These are phyloP conservation scores for Pheucticus melanocephalus DNA, from an alignment of 2,113 vertebrate species.

Conservation along the genomic window DNA sequence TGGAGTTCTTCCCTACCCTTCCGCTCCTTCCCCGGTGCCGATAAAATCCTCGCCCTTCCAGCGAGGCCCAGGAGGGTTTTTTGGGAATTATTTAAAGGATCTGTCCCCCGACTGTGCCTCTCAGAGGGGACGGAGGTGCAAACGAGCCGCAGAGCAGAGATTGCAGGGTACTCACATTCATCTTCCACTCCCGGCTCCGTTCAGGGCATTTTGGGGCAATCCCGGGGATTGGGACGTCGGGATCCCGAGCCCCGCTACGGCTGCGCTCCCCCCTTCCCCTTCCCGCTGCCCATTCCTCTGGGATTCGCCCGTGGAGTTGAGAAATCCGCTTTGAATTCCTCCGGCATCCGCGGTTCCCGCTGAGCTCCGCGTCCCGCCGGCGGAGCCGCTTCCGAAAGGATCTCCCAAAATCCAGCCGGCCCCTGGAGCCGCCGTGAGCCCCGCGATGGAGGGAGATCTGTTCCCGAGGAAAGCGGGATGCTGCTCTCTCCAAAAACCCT, in stretches of 20 bases:
- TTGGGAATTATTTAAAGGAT: neutral
- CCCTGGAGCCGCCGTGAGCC: slow-evolving; percentile 41
- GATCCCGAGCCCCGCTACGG: neutral
- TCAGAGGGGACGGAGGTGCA: neutral
- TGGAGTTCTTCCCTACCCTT: neutral
- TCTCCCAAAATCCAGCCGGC: neutral
- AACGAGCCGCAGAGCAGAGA: neutral
- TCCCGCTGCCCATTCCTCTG: slow-evolving; percentile 62
- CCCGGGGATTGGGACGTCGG: neutral
- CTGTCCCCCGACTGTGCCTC: neutral
- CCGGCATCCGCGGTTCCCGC: slow-evolving; percentile 40
- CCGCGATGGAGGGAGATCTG: slow-evolving; percentile 30
- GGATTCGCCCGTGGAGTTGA: slow-evolving; percentile 50
- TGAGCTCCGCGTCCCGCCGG: slow-evolving; percentile 35
- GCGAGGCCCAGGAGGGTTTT: neutral
- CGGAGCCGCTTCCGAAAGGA: slow-evolving; percentile 29
- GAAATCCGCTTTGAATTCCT: slow-evolving; percentile 72
- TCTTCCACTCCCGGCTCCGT: slow-evolving; percentile 58
- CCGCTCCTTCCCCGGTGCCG: neutral
- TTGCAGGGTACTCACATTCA: slow-evolving; percentile 75
- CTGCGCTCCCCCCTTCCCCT: slow-evolving; percentile 63
- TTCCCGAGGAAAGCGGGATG: slow-evolving; percentile 30
- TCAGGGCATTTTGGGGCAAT: slow-evolving; percentile 77
- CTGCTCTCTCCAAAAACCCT: slow-evolving; percentile 59
- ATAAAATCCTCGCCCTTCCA: neutral